These are phyloP conservation scores for Cordilura impudica DNA, from an alignment of 2,888 invertebrate genomes.

Conservation along the genomic window DNA sequence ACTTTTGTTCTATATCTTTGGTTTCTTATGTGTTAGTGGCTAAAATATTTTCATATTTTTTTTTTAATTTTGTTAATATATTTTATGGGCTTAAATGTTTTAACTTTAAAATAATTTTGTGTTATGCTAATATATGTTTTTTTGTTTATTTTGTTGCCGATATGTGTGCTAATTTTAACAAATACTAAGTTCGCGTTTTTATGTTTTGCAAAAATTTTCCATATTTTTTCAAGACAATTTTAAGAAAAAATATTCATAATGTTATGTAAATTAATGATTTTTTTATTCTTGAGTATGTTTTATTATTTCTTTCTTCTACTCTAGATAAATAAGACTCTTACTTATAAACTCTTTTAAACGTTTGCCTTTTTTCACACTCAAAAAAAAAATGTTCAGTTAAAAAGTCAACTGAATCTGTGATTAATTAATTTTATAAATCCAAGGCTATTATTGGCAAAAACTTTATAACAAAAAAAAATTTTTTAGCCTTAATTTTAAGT, in stretches of 20 bases:
- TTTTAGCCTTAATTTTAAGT: too few species aligned
- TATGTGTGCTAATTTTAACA: conserved; percentile 42
- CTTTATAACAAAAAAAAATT: too few species aligned
- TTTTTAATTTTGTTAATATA: neutral
- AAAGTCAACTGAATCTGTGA: too few species aligned
- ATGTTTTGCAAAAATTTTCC: neutral
- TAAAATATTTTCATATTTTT: neutral
- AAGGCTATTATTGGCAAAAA: too few species aligned
- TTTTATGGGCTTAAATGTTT: neutral
- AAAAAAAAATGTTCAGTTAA: neutral
- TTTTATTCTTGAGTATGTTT: neutral
- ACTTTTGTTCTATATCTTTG: neutral
- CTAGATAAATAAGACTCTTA: neutral
- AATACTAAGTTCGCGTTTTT: conserved; percentile 22
- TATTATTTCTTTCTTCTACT: conserved; percentile 8
- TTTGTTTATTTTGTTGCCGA: neutral
- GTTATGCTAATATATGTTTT: conserved; percentile 11
- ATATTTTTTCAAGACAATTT: neutral
- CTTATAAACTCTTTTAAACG: neutral
- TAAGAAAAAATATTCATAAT: conserved; percentile 11
- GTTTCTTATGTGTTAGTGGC: neutral
- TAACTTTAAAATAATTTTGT: neutral
- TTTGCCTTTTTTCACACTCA: neutral
- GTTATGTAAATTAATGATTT: conserved; percentile 35
- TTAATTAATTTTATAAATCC: too few species aligned